Conservation (phyloP, 2,797 vertebrate species). For the Hemibagrus guttatus region DNA sequence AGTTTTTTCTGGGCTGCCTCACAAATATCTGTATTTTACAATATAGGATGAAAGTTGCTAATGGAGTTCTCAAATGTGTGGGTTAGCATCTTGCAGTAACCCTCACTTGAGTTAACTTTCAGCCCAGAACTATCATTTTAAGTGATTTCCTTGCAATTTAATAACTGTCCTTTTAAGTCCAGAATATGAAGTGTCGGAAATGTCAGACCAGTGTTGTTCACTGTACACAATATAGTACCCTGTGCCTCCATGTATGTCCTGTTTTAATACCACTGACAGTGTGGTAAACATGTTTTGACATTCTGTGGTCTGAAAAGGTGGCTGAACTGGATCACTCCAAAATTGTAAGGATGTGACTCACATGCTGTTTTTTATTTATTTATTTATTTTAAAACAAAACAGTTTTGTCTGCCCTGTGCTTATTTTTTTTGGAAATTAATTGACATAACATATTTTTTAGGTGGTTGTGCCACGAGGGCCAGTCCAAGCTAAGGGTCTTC, state of each 20-base stretch:
- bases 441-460: conserved; percentile 65
- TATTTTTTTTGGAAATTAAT: not conserved
- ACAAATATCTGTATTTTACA: not conserved
- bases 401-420: not conserved
- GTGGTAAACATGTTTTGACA: conserved; percentile 58
- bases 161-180: conserved; percentile 42
- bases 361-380: not conserved
- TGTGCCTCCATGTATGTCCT: conserved; percentile 12
- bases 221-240: conserved; percentile 3
- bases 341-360: not conserved
- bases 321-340: conserved; percentile 38
- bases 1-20: not conserved
- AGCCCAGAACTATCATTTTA: not conserved
- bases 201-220: conserved; percentile 20
- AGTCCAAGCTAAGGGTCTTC: conserved; percentile 92
- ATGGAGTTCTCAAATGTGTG: not conserved
- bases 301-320: conserved; percentile 55
- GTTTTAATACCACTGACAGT: conserved; percentile 36
- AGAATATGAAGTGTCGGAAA: conserved; percentile 32
- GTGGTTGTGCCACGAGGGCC: conserved; percentile 94
- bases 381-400: not conserved
- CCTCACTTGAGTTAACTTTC: not conserved
- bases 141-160: conserved; percentile 31
- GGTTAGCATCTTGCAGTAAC: not conserved
- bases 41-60: no score